Evolutionary conservation across 2,113 vertebrate genomes (phyloP).

Genomic region (Rhynchomys soricoides): DNA sequence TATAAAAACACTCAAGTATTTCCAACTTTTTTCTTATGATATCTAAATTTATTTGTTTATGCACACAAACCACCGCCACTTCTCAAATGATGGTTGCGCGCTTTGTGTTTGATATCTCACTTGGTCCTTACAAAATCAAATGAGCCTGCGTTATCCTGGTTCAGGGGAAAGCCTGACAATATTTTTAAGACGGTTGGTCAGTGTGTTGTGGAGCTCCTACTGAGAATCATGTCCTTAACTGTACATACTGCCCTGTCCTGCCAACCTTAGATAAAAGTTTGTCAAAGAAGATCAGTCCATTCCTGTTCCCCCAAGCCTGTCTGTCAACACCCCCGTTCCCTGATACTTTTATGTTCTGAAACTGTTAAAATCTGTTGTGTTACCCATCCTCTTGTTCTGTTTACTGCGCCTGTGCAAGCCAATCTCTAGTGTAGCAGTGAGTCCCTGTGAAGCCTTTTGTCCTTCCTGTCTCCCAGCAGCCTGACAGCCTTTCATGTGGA

Average conservation of each 20-base stretch:
- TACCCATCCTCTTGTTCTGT: slow-evolving; percentile 18
- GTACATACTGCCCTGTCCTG: accelerated
- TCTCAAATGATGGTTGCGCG: background rate
- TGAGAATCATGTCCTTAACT: background rate
- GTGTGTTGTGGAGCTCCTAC: background rate
- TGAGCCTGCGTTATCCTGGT: background rate
- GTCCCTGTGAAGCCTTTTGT: background rate
- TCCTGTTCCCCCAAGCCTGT: slow-evolving; percentile 11
- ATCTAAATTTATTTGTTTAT: slow-evolving; percentile 8
- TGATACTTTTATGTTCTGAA: background rate
- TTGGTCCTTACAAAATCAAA: background rate
- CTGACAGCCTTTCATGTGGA: slow-evolving; percentile 57
- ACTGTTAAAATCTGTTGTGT: background rate
- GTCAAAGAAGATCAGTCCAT: background rate
- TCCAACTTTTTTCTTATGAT: slow-evolving; percentile 15
- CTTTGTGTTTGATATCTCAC: background rate
- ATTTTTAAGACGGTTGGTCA: background rate
- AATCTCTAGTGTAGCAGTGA: background rate
- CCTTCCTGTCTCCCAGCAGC: slow-evolving; percentile 25
- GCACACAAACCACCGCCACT: background rate
- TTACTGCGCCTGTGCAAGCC: background rate
- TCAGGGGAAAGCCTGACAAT: background rate
- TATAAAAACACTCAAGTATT: slow-evolving; percentile 33
- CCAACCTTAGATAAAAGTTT: background rate
- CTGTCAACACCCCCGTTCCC: background rate